Percentiles rank a stretch among this genome's conserved stretches.
phyloP scores from a whole-genome alignment of 2,113 vertebrate species.

The Triplophysa siluroides region DNA sequence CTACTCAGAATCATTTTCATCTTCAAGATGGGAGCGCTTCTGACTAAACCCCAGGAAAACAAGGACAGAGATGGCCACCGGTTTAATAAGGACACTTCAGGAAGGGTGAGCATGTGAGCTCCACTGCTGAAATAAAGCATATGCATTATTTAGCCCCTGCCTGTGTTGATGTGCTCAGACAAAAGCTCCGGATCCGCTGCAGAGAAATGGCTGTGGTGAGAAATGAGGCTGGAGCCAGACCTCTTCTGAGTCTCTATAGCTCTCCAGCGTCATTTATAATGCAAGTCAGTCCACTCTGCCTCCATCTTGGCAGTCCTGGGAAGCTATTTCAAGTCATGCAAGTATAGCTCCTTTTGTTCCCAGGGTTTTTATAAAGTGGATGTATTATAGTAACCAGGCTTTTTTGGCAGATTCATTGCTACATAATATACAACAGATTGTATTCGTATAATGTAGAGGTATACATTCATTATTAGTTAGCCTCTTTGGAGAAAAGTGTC shows the following conservation, averaged over 20 bases:
- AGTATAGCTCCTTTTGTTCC: neutral
- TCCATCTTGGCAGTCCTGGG: neutral
- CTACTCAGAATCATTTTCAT: neutral
- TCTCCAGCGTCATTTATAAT: neutral
- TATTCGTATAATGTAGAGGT: too few species aligned
- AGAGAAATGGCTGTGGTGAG: slow-evolving; percentile 58
- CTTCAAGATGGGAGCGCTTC: neutral
- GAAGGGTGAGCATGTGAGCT: slow-evolving; percentile 51
- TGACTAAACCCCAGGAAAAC: slow-evolving; percentile 9
- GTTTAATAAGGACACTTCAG: slow-evolving; percentile 66
- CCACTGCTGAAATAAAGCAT: slow-evolving; percentile 60
- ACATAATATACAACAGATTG: too few species aligned
- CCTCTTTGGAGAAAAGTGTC: too few species aligned
- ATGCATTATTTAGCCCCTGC: slow-evolving; percentile 77
- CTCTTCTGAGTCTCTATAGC: neutral
- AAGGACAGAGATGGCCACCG: slow-evolving; percentile 35
- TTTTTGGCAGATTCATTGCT: too few species aligned
- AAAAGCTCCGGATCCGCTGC: slow-evolving; percentile 58
- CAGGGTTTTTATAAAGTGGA: neutral
- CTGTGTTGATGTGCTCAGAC: slow-evolving; percentile 59
- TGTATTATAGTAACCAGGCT: too few species aligned
- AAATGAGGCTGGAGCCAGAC: neutral
- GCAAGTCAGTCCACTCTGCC: neutral
- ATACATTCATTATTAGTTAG: too few species aligned
- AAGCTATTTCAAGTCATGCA: neutral